These are phyloP conservation scores for Melopsittacus undulatus DNA, from an alignment of 2,797 vertebrate species.

Conservation along the genomic window DNA sequence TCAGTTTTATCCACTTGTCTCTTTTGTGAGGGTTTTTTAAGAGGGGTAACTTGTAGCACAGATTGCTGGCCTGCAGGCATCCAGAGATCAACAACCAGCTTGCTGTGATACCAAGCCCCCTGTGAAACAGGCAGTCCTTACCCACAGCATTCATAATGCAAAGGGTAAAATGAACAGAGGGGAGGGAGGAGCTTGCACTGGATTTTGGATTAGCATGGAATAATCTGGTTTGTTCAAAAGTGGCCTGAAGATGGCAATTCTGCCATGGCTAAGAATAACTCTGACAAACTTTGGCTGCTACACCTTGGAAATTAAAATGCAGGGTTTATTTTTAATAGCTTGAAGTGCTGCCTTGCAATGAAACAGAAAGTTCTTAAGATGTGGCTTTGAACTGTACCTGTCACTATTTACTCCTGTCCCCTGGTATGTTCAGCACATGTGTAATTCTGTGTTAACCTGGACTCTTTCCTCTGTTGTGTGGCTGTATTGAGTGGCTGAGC, in stretches of 20 bases:
- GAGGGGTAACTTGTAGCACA: constrained; percentile 79
- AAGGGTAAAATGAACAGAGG: not conserved
- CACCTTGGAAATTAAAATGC: not conserved
- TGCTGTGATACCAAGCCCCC: constrained; percentile 73
- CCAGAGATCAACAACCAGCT: constrained; percentile 76
- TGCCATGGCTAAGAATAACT: not conserved
- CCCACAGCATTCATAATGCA: constrained; percentile 68
- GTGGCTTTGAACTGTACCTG: not conserved
- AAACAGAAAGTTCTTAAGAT: not conserved
- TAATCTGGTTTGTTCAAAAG: not conserved
- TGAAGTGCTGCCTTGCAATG: not conserved
- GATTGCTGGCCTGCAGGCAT: constrained; percentile 83
- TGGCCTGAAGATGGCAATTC: constrained; percentile 45
- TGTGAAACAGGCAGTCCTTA: constrained; percentile 55
- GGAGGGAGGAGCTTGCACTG: constrained; percentile 22
- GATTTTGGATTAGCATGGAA: not conserved
- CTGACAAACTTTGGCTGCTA: not conserved
- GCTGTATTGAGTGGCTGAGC: not conserved
- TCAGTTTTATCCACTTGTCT: constrained; percentile 76
- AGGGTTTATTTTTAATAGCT: not conserved
- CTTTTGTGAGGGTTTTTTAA: not conserved
- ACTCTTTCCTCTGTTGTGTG: not conserved
- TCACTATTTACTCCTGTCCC: not conserved
- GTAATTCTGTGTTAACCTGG: constrained; percentile 3
- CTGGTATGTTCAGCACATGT: not conserved